These are phyloP conservation scores for Clinocottus analis DNA, from an alignment of 2,113 vertebrate species.

Conservation along the genomic window DNA sequence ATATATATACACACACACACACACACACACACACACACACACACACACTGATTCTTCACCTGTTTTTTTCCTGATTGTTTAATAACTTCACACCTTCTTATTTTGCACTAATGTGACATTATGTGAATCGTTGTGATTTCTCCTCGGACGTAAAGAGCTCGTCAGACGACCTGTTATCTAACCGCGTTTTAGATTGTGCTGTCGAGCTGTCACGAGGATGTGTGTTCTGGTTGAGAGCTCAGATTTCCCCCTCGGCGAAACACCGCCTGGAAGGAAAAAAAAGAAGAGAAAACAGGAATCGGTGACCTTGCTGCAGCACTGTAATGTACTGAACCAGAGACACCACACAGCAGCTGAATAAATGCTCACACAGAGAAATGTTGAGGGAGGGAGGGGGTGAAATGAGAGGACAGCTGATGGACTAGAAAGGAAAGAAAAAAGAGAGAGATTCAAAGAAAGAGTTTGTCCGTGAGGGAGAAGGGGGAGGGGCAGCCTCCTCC, in stretches of 20 bases:
- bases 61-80: not conserved
- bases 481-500: conserved; percentile 58
- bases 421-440: not conserved
- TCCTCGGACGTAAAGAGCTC: not conserved
- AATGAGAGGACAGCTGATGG: conserved; percentile 26
- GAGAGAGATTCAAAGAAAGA: conserved; percentile 46
- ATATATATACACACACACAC: too few relatives aligned
- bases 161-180: conserved; percentile 38
- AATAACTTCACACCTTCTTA: not conserved
- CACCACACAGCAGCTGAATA: conserved; percentile 73
- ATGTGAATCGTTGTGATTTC: not conserved
- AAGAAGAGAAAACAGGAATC: conserved; percentile 27
- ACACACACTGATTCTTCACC: not conserved
- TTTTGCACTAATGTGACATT: not conserved
- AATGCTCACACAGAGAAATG: conserved; percentile 57
- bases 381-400: not conserved
- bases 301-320: too few relatives aligned
- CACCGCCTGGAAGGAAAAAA: not conserved
- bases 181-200: conserved; percentile 9
- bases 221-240: conserved; percentile 56
- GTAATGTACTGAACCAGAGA: conserved; percentile 54
- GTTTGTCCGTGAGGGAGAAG: conserved; percentile 30
- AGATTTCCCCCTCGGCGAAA: conserved; percentile 48
- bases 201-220: conserved; percentile 42
- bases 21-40: too few relatives aligned